These are phyloP conservation scores for Cephus sareptanus DNA, from an alignment of 2,888 invertebrate genomes.

Conservation along the genomic window DNA sequence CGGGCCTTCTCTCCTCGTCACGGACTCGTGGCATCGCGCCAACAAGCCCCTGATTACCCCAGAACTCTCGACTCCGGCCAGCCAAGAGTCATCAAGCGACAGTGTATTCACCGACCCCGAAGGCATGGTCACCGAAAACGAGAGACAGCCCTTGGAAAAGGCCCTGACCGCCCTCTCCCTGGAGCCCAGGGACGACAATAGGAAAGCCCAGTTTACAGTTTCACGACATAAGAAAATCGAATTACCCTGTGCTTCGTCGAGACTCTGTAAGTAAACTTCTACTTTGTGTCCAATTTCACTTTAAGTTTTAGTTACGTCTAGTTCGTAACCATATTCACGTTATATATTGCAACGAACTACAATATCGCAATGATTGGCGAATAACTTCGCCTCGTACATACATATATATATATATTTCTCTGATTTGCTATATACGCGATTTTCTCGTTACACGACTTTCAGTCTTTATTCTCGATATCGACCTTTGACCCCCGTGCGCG, in stretches of 20 bases:
- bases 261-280: conserved; percentile 34
- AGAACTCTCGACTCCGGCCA: conserved; percentile 64
- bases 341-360: too few relatives aligned
- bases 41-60: conserved; percentile 52
- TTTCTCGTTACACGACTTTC: too few relatives aligned
- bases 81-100: conserved; percentile 75
- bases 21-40: conserved; percentile 64
- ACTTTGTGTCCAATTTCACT: too few relatives aligned
- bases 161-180: conserved; percentile 49
- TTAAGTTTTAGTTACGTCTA: too few relatives aligned
- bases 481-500: too few relatives aligned
- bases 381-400: too few relatives aligned
- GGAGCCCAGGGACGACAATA: conserved; percentile 46
- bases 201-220: conserved; percentile 70
- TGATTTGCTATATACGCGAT: too few relatives aligned
- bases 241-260: conserved; percentile 66
- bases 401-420: too few relatives aligned
- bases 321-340: too few relatives aligned
- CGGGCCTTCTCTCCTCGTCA: conserved; percentile 48
- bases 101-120: conserved; percentile 81
- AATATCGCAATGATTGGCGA: too few relatives aligned
- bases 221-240: conserved; percentile 74
- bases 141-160: conserved; percentile 46
- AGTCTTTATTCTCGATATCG: too few relatives aligned
- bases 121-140: conserved; percentile 69